Base-by-base conservation (phyloP, 2,113 vertebrate species). In the Zosterops hypoxanthus region DNA sequence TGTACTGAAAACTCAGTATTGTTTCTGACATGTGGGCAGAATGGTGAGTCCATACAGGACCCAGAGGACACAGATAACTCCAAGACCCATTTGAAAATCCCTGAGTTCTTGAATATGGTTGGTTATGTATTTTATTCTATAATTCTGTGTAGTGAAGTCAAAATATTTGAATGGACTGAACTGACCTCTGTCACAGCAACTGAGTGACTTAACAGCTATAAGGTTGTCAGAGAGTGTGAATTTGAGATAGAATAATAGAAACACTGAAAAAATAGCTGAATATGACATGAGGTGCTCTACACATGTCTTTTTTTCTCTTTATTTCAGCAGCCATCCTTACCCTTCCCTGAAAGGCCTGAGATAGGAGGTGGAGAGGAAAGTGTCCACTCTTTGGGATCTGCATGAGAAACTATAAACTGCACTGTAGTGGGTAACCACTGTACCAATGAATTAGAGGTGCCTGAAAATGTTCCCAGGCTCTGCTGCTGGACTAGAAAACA, bases 391-490 rank as follows among this genome's bases (percentile, higher is more conserved):
- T 80, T 1, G 1, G 1, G 56, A 24, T 78, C 56, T 68, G 9
- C 41, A 31, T 4, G 8, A 55, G 56, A 68, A 23, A 49, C 11
- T 15, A 42, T 68, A 24, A 70, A 11, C 23, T 63, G 16, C 34
- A n/a, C 1, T 89, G 24, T 39, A 60, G 22, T 71, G 23, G 44
- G 28, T 12, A 42, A 81, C 47, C 17, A 23, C 15, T 63, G 36
- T 22, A 59, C 4, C 31, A 59, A 17, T 28, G 42, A 82, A 61
- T 46, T 83, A 61, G n/a, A 92, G 52, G 19, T 56, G 29, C 11
- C 60, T 78, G 52, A 75, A 81, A 94, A 64, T 49, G 33, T 92
- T 97, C 80, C 86, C 95, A 95, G 86, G 60, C 80, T 88, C 56
- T 81, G 47, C 68, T 83, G 39, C 50, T 86, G 59, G 59, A 56